These are phyloP conservation scores for Furnarius figulus DNA, from an alignment of 2,113 vertebrate species.

Conservation along the genomic window DNA sequence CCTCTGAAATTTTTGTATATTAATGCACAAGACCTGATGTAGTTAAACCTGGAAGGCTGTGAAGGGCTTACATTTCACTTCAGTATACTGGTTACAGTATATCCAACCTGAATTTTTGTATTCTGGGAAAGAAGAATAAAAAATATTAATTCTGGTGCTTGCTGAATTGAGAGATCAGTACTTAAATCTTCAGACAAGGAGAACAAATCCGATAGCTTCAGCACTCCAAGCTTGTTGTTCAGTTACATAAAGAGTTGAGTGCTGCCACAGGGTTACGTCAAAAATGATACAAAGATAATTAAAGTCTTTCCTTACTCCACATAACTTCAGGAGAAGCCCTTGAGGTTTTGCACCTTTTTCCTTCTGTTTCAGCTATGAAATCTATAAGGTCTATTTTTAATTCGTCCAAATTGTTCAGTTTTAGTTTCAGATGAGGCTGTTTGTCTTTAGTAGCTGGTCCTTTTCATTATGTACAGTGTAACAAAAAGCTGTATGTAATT, in stretches of 20 bases:
- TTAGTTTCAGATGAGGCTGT: background rate
- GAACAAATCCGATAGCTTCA: background rate
- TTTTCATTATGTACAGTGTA: background rate
- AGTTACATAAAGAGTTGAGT: background rate
- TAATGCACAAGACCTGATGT: background rate
- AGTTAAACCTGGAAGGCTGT: background rate
- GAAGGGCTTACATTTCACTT: background rate
- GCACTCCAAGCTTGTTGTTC: background rate
- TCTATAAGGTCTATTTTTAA: background rate
- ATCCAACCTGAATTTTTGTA: background rate
- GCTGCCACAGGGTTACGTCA: background rate
- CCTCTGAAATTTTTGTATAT: background rate
- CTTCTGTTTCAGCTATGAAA: background rate
- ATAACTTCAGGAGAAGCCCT: background rate
- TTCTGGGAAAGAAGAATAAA: background rate
- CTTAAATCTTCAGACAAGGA: background rate
- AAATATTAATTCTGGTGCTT: background rate
- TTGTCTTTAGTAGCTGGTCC: background rate
- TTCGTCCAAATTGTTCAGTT: background rate
- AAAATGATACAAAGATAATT: background rate
- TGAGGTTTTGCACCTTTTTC: background rate
- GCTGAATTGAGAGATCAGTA: background rate
- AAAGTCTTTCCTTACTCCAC: background rate
- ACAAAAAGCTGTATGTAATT: background rate
- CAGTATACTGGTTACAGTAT: background rate